These are phyloP conservation scores for Mormyrus proboscirostris DNA, from an alignment of 2,797 vertebrate species.

Conservation along the genomic window DNA sequence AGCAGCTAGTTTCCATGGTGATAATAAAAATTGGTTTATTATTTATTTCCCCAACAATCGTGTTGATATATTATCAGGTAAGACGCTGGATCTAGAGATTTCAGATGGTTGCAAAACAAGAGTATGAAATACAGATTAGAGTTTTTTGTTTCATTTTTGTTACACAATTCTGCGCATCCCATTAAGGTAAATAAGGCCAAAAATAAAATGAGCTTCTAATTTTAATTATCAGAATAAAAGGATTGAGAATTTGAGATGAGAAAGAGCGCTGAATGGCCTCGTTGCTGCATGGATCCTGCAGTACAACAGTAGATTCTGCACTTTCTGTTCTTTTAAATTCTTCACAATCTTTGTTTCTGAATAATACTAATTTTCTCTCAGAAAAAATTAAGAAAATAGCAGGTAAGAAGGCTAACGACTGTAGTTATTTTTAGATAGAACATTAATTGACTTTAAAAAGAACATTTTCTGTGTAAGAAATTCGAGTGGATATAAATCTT, in stretches of 20 bases:
- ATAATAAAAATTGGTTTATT: constrained; percentile 6
- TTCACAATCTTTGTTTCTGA: not conserved
- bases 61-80: not conserved
- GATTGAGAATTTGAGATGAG: not conserved
- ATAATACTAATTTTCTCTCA: not conserved
- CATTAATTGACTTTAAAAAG: not conserved
- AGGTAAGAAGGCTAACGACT: not conserved
- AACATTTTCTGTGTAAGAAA: not conserved
- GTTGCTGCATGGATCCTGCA: not conserved
- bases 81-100: not conserved
- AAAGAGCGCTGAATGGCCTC: not conserved
- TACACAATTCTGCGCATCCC: not conserved
- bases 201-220: not conserved
- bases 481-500: not conserved
- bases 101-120: not conserved
- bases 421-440: not conserved
- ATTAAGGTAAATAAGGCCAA: not conserved
- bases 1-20: constrained; percentile 8
- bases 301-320: not conserved
- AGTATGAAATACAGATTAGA: not conserved
- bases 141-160: not conserved
- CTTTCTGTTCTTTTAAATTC: not conserved
- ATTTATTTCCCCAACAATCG: not conserved
- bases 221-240: not conserved
- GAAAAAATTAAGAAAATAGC: not conserved